Percentiles rank a stretch among this genome's conserved stretches.
These are phyloP conservation scores for Sinonovacula constricta DNA, from an alignment of 1,140 invertebrate genomes.

Conservation along the genomic window DNA sequence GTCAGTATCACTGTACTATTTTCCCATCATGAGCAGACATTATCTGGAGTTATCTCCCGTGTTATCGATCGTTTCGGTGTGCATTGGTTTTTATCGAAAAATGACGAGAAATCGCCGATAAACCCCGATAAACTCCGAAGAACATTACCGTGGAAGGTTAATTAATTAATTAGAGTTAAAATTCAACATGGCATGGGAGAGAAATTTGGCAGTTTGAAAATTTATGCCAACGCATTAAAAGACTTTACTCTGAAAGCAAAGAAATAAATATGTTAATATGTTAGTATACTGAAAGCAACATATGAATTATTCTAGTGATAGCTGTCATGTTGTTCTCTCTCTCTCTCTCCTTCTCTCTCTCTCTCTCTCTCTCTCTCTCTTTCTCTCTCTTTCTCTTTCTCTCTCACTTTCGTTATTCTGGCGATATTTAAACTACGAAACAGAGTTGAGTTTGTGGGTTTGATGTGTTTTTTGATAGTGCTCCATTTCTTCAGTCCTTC, in stretches of 20 bases:
- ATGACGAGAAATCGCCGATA: conserved; percentile 20
- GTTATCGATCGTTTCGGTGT: conserved; percentile 26
- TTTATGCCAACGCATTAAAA: neutral
- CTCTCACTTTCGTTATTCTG: no score
- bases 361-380: conserved; percentile 6
- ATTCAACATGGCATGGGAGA: conserved; percentile 13
- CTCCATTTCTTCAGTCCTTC: no score
- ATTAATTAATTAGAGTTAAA: conserved; percentile 35
- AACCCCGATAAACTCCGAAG: conserved; percentile 27
- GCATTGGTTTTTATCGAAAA: conserved; percentile 31
- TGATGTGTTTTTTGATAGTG: no score
- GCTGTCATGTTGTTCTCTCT: neutral
- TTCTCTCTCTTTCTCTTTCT: conserved; percentile 4
- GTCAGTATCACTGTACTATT: no score
- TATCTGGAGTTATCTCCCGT: conserved; percentile 30
- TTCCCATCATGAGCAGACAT: neutral
- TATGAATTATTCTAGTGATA: neutral
- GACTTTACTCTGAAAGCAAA: no score
- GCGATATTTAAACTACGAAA: no score
- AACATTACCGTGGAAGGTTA: conserved; percentile 13
- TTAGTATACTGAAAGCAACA: neutral
- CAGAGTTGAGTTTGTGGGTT: no score
- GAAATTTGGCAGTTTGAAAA: conserved; percentile 1
- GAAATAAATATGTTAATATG: no score
- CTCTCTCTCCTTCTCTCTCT: conserved; percentile 5